phyloP scores from a whole-genome alignment of 23 tunicate genomes.

The Halocynthia roretzi region DNA sequence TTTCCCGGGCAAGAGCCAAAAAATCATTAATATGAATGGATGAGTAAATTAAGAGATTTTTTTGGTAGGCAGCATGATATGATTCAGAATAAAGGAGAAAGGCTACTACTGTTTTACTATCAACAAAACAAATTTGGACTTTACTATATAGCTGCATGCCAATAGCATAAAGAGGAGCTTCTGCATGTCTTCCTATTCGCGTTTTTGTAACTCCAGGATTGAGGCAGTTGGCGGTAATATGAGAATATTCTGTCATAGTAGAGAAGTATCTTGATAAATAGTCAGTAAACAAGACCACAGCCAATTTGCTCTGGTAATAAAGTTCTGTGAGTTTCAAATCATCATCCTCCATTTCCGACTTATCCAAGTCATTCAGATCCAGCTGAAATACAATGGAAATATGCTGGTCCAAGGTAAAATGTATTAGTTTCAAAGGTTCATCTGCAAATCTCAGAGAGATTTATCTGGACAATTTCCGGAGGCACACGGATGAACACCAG shows the following conservation, averaged over 20 bases:
- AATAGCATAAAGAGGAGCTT: conserved; percentile 50
- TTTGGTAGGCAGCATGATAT: conserved; percentile 1
- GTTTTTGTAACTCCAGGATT: conserved; percentile 76
- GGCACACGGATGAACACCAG: too few species aligned
- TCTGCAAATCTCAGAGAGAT: too few species aligned
- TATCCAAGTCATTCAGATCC: conserved; percentile 60
- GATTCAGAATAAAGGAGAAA: background rate
- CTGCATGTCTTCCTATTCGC: conserved; percentile 47
- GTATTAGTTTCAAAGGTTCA: too few species aligned
- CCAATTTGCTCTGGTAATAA: conserved; percentile 93
- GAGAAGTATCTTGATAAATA: conserved; percentile 18
- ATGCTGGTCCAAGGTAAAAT: too few species aligned
- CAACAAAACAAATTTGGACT: background rate
- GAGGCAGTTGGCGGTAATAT: conserved; percentile 37
- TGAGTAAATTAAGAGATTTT: too few species aligned
- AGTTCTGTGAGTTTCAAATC: conserved; percentile 52
- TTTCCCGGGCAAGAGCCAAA: too few species aligned
- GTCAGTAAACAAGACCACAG: conserved; percentile 70
- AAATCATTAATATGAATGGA: too few species aligned
- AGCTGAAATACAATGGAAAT: conserved; percentile 21
- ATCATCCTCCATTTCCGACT: conserved; percentile 30
- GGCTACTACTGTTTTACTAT: background rate
- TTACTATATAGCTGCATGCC: conserved; percentile 41
- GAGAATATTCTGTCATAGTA: background rate
- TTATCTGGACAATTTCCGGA: too few species aligned